These are phyloP conservation scores for Drosophila bunnanda DNA, from an alignment of 2,888 invertebrate genomes.

Conservation along the genomic window DNA sequence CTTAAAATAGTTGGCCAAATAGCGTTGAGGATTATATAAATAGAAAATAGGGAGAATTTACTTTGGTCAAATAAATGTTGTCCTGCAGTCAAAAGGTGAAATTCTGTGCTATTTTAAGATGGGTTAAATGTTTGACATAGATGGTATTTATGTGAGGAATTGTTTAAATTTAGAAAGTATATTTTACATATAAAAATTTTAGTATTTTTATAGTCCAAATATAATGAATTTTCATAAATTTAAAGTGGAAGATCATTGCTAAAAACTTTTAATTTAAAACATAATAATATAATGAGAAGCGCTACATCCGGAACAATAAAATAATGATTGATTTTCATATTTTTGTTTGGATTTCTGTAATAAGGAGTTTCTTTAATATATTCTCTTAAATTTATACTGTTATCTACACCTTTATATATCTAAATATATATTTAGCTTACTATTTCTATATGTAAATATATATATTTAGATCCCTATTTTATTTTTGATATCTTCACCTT, in stretches of 20 bases:
- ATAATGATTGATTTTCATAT: not conserved
- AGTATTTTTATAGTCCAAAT: not conserved
- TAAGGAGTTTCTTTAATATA: not conserved
- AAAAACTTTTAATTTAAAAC: too few relatives aligned
- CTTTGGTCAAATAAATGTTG: not conserved
- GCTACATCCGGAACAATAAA: not conserved
- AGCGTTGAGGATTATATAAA: slow-evolving; percentile 66
- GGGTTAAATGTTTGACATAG: not conserved
- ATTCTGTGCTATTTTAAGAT: not conserved
- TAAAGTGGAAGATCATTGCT: not conserved
- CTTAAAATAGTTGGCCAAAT: slow-evolving; percentile 65
- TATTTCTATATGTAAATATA: not conserved
- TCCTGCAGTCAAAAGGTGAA: not conserved
- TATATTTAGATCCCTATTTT: not conserved
- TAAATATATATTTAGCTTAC: not conserved
- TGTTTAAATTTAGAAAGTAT: not conserved
- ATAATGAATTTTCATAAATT: not conserved
- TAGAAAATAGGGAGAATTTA: slow-evolving; percentile 44
- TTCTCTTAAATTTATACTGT: too few relatives aligned
- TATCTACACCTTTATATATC: not conserved
- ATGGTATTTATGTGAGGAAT: too few relatives aligned
- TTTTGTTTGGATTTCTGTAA: not conserved
- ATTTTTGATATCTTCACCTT: not conserved
- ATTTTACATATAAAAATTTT: not conserved
- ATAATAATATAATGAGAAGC: not conserved